Evolutionary conservation across 2,113 vertebrate species (phyloP).

Genomic region (Lagopus leucura): DNA sequence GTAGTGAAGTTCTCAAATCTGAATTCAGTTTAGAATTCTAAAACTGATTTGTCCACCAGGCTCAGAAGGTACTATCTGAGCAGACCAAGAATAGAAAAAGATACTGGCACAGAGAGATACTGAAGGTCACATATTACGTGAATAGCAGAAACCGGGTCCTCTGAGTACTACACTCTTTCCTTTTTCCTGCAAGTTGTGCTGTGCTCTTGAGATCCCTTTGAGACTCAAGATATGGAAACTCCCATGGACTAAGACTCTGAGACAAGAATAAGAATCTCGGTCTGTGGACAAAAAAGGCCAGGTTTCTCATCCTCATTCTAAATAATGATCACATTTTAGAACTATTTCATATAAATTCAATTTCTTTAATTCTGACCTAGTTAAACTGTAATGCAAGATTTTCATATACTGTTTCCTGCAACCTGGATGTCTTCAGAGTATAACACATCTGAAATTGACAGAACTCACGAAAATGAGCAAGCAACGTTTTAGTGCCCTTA

Average conservation of each 20-base stretch:
- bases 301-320: not conserved
- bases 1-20: not conserved
- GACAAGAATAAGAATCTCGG: not conserved
- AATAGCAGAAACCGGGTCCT: not conserved
- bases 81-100: not conserved
- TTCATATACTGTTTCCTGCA: not conserved
- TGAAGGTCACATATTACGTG: not conserved
- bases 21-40: not conserved
- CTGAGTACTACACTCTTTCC: not conserved
- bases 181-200: not conserved
- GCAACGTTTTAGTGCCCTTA: not conserved
- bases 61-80: not conserved
- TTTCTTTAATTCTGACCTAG: not conserved
- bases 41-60: not conserved
- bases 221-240: slow-evolving; percentile 8
- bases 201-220: slow-evolving; percentile 16
- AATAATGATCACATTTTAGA: not conserved
- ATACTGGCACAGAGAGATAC: not conserved
- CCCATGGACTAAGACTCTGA: not conserved
- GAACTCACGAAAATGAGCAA: not conserved
- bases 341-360: not conserved
- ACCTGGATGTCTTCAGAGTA: not conserved
- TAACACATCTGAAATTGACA: not conserved
- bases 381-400: not conserved
- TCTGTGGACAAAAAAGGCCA: not conserved